phyloP scores from a whole-genome alignment of 2,888 invertebrate genomes.

The Drosophila buzzatii region DNA sequence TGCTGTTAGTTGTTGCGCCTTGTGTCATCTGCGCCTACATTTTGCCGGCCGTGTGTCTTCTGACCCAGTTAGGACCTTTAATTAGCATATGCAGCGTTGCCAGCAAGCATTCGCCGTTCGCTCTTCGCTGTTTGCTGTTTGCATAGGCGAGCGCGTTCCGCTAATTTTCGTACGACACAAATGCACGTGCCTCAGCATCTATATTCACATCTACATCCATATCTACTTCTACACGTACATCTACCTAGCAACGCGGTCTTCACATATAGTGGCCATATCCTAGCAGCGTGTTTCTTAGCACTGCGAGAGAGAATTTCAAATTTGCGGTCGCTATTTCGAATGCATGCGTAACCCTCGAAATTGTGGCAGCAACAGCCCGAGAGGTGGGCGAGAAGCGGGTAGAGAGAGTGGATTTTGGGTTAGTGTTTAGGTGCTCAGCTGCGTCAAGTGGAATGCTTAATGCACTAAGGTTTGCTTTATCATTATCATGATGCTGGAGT shows the following conservation, averaged over 20 bases:
- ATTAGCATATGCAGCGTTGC: conserved; percentile 61
- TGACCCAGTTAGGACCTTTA: conserved; percentile 74
- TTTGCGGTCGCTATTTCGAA: conserved; percentile 46
- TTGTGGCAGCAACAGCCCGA: background rate
- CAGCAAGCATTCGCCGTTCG: conserved; percentile 9
- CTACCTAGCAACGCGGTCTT: background rate
- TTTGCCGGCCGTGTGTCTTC: conserved; percentile 48
- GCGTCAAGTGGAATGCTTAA: conserved; percentile 38
- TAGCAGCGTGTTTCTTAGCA: conserved; percentile 37
- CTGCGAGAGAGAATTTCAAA: conserved; percentile 45
- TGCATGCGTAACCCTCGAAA: conserved; percentile 43
- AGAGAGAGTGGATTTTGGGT: background rate
- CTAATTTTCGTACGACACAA: conserved; percentile 48
- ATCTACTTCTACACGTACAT: background rate
- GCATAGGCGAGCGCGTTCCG: conserved; percentile 40
- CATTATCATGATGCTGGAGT: background rate
- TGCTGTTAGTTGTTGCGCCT: conserved; percentile 55
- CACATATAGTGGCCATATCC: background rate
- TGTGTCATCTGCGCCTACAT: conserved; percentile 47
- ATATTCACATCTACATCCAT: background rate
- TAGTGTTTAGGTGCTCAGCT: conserved; percentile 1
- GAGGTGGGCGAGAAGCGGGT: background rate
- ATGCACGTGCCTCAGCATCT: conserved; percentile 24
- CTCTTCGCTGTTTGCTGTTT: conserved; percentile 25
- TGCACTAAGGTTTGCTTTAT: conserved; percentile 21